A percentile compares a stretch with the other conserved stretches of the same genome.
Evolutionary conservation across 2,888 invertebrate genomes (phyloP).

Genomic region (Blera fallax): DNA sequence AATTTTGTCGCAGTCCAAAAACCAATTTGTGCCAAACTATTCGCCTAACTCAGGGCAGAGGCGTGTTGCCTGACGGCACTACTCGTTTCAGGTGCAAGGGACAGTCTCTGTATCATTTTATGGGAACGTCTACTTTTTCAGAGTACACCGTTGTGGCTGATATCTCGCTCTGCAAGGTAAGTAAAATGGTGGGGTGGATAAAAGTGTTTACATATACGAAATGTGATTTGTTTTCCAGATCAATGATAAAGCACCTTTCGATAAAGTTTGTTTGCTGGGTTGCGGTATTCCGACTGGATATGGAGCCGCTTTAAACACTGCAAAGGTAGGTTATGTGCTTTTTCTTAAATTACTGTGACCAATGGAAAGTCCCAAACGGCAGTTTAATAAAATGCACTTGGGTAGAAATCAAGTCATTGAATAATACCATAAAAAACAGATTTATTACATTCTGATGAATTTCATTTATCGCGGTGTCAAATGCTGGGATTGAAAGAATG

Average conservation of each 20-base stretch:
- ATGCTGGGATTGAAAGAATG: too few relatives aligned
- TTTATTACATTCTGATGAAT: too few relatives aligned
- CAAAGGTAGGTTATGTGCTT: slow-evolving; percentile 85
- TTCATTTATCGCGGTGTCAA: too few relatives aligned
- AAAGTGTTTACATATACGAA: too few relatives aligned
- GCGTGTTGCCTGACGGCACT: slow-evolving; percentile 96
- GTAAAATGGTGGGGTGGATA: slow-evolving; percentile 21
- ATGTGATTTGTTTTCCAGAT: slow-evolving; percentile 83
- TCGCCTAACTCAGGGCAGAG: slow-evolving; percentile 91
- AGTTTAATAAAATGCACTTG: too few relatives aligned
- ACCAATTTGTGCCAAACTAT: slow-evolving; percentile 99
- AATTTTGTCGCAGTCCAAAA: slow-evolving; percentile 96
- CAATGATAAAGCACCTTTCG: slow-evolving; percentile 89
- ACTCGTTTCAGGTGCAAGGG: slow-evolving; percentile 87
- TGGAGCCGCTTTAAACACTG: slow-evolving; percentile 96
- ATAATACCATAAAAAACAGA: too few relatives aligned
- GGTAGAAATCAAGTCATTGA: too few relatives aligned
- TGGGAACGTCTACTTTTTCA: slow-evolving; percentile 98
- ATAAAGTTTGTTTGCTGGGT: slow-evolving; percentile 94
- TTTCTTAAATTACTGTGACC: background rate
- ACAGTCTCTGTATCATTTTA: slow-evolving; percentile 92
- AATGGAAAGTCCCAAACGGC: too few relatives aligned
- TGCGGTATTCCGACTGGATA: slow-evolving; percentile 98
- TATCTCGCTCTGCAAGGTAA: slow-evolving; percentile 96
- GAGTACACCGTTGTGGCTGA: slow-evolving; percentile 97